phyloP scores from a whole-genome alignment of 2,888 invertebrate genomes.

The Andrena hattorfiana region DNA sequence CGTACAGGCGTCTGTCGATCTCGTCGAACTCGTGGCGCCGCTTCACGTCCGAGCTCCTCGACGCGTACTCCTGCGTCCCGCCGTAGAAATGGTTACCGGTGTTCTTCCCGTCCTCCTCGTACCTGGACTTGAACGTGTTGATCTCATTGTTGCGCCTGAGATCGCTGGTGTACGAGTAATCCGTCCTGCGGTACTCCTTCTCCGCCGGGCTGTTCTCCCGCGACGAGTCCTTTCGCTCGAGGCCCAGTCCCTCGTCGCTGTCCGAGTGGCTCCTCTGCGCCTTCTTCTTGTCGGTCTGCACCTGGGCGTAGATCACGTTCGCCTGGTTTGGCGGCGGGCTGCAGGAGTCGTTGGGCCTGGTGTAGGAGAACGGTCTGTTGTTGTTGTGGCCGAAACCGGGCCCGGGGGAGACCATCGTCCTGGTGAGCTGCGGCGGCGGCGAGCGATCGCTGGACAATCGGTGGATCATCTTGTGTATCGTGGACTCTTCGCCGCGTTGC shows the following conservation, averaged over 20 bases:
- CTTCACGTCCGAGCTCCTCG: constrained; percentile 77
- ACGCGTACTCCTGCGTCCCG: constrained; percentile 71
- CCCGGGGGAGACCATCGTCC: constrained; percentile 87
- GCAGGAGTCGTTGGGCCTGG: constrained; percentile 86
- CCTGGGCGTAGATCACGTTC: constrained; percentile 92
- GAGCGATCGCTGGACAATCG: constrained; percentile 91
- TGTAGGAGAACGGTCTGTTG: constrained; percentile 94
- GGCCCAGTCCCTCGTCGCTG: constrained; percentile 93
- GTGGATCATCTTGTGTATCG: constrained; percentile 92
- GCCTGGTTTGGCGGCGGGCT: constrained; percentile 85
- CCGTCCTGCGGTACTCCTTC: constrained; percentile 79
- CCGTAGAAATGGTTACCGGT: constrained; percentile 40
- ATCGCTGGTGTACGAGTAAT: constrained; percentile 78
- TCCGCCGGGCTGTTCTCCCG: constrained; percentile 83
- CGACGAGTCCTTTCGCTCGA: constrained; percentile 86
- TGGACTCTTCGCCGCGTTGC: constrained; percentile 78
- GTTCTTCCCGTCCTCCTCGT: constrained; percentile 73
- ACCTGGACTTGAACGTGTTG: constrained; percentile 77
- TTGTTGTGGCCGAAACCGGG: constrained; percentile 89
- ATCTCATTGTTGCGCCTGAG: constrained; percentile 80
- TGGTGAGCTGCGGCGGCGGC: constrained; percentile 88
- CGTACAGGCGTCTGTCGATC: constrained; percentile 74
- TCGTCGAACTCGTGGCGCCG: constrained; percentile 82
- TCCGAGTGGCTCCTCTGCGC: constrained; percentile 89
- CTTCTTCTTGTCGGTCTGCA: constrained; percentile 86